Percentiles rank a stretch among this genome's conserved stretches.
Conservation (phyloP, 2,888 invertebrate genomes). For the Gari tellinella region DNA sequence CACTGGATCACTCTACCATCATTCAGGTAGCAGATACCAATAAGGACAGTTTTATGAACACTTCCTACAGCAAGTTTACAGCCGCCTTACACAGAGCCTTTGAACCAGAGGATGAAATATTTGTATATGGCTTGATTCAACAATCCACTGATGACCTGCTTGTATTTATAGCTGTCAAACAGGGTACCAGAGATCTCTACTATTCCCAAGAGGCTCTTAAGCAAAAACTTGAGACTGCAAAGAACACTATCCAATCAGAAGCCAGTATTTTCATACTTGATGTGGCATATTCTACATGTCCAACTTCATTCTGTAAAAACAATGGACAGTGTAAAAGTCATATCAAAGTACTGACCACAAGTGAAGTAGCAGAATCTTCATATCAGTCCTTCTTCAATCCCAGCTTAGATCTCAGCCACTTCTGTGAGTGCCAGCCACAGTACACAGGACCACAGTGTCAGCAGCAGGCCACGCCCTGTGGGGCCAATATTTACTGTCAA, state of each 20-base stretch:
- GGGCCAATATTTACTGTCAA: slow-evolving; percentile 91
- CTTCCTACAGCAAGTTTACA: slow-evolving; percentile 90
- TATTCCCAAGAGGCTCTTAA: slow-evolving; percentile 81
- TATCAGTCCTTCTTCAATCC: slow-evolving; percentile 93
- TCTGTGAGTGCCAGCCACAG: slow-evolving; percentile 91
- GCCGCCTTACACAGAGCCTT: slow-evolving; percentile 90
- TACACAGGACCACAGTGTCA: slow-evolving; percentile 89
- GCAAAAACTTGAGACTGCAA: slow-evolving; percentile 50
- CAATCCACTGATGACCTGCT: slow-evolving; percentile 52
- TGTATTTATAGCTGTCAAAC: slow-evolving; percentile 82
- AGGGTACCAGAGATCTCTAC: slow-evolving; percentile 87
- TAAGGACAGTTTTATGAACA: slow-evolving; percentile 90
- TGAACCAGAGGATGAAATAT: slow-evolving; percentile 76
- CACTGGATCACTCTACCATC: slow-evolving; percentile 93
- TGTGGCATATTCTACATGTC: slow-evolving; percentile 74
- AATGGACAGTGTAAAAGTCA: slow-evolving; percentile 68
- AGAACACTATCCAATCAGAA: slow-evolving; percentile 59
- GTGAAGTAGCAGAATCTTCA: slow-evolving; percentile 90
- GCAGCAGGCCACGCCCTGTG: slow-evolving; percentile 68
- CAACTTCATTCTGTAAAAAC: slow-evolving; percentile 20
- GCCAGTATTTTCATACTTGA: slow-evolving; percentile 61
- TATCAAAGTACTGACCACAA: slow-evolving; percentile 56
- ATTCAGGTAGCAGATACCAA: slow-evolving; percentile 90
- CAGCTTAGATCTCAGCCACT: slow-evolving; percentile 90
- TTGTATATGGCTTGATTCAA: slow-evolving; percentile 40